These are phyloP conservation scores for Lagopus leucura DNA, from an alignment of 2,113 vertebrate species.

Conservation along the genomic window DNA sequence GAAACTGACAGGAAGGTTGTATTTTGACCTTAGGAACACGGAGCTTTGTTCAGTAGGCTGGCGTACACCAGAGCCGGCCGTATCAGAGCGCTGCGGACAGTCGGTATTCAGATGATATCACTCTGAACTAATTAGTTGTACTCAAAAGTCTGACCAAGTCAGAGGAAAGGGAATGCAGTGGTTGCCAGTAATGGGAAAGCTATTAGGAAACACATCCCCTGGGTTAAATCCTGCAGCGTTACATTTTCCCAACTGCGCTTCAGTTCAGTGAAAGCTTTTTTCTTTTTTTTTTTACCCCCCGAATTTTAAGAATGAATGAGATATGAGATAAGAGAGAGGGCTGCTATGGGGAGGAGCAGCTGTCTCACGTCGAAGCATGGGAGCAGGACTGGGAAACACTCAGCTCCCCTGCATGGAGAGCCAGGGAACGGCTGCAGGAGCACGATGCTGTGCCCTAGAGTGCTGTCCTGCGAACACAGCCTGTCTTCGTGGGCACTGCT, in stretches of 20 bases:
- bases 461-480: background rate
- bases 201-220: background rate
- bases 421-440: background rate
- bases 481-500: background rate
- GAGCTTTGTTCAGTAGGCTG: background rate
- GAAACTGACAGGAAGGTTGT: background rate
- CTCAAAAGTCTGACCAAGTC: constrained; percentile 1
- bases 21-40: background rate
- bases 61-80: background rate
- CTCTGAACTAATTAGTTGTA: background rate
- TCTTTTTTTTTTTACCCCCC: background rate
- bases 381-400: background rate
- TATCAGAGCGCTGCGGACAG: background rate
- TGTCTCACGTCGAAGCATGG: background rate
- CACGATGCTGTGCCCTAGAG: background rate
- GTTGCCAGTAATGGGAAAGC: constrained; percentile 32
- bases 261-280: background rate
- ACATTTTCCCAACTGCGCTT: background rate
- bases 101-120: background rate
- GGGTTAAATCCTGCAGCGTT: background rate
- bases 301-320: background rate
- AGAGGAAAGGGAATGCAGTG: constrained; percentile 22
- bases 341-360: background rate
- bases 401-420: background rate
- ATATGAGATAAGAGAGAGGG: background rate